Conservation (phyloP, 2,113 vertebrate genomes). For the Corythaeola cristata region DNA sequence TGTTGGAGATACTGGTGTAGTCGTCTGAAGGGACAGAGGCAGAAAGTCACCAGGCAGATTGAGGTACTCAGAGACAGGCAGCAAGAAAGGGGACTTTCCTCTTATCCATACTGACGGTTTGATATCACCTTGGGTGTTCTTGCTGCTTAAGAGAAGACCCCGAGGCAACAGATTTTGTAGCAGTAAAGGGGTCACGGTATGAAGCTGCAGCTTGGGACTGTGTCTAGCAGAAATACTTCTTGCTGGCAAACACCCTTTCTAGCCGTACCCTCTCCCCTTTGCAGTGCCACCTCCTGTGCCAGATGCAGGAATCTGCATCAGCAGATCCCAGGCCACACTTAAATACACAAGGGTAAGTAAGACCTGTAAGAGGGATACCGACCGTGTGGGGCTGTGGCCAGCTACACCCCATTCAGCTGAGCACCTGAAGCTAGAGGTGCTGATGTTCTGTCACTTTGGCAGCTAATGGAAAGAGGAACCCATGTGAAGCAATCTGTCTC, state of each 20-base stretch:
- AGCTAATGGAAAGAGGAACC: background rate
- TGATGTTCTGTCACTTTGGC: background rate
- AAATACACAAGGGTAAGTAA: background rate
- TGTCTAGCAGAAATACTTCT: background rate
- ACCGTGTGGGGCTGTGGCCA: background rate
- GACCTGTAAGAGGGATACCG: background rate
- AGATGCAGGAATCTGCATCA: background rate
- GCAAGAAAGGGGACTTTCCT: background rate
- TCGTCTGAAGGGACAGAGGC: constrained; percentile 77
- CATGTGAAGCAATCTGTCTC: background rate
- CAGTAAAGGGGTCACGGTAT: background rate
- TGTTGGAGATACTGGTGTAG: constrained; percentile 92
- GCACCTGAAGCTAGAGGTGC: background rate
- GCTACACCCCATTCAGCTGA: background rate
- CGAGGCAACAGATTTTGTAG: background rate
- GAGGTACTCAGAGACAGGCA: background rate
- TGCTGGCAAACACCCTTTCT: background rate
- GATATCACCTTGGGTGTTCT: background rate
- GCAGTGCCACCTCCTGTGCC: background rate
- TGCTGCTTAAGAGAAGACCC: background rate
- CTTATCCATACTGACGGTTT: background rate
- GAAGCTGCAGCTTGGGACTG: background rate
- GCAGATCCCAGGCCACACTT: background rate
- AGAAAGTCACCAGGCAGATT: background rate
- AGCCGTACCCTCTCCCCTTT: background rate